Base-by-base conservation (phyloP, 2,797 vertebrate genomes). In the Microchirus variegatus region DNA sequence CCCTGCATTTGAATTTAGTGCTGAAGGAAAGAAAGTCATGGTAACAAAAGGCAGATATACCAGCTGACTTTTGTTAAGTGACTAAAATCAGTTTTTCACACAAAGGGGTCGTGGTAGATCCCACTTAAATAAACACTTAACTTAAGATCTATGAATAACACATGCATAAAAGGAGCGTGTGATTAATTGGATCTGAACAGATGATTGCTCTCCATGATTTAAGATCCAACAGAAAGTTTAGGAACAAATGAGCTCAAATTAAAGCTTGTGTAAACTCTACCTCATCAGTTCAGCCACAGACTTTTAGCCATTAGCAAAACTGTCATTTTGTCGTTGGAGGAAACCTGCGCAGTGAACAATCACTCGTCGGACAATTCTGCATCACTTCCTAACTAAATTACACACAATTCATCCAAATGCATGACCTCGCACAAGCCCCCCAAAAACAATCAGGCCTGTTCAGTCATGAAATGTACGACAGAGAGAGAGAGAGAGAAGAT, bases 391-490 rank as follows among this genome's bases (percentile, higher is more conserved):
- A 51, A 59, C 63, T 61, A 50, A 82, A 85, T 84, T 43, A 61
- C 73, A 84, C 74, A 76, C 75, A 84, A 22, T 82, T 88, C 82
- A 87, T 78, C 81, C 75, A 78, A 74, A 82, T 14, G 35, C 66
- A 68, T 44, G 67, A 73, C 72, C 73, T 78, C 48, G 36, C 67
- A 64, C 59, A 65, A 67, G 55, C 56, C 68, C 64, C 66, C 22
- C n/a, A n/a, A 75, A 41, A 56, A 82, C 64, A 83, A 89, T 84
- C 84, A 79, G 65, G 74, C 68, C 71, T 50, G 85, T 76, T 83
- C 77, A 86, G 73, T 65, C 81, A 74, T 67, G 78, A 70, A 77
- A 71, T 77, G 69, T 49, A 65, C 57, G 68, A 81, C 74, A 77
- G 80, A 70, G 38, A n/a, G n/a, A n/a, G n/a, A n/a, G 71, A 73